These are phyloP conservation scores for Botrylloides violaceus DNA, from an alignment of 23 tunicate genomes.

Conservation along the genomic window DNA sequence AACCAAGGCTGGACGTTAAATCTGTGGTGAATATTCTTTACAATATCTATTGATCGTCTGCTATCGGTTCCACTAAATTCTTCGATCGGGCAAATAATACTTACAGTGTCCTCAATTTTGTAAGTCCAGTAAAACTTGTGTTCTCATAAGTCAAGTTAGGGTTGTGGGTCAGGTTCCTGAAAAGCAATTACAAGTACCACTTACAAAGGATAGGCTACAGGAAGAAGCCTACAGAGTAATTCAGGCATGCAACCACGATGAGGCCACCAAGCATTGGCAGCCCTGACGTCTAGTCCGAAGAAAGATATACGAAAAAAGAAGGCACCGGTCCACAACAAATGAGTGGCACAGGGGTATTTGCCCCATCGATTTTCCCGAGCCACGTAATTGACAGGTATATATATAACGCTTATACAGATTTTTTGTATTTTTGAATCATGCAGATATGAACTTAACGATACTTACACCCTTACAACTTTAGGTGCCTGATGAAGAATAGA, in stretches of 20 bases:
- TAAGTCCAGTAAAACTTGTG: constrained; percentile 21
- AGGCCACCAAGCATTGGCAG: too few relatives aligned
- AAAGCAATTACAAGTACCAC: background rate
- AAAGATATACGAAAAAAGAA: too few relatives aligned
- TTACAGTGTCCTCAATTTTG: constrained; percentile 11
- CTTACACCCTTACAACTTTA: constrained; percentile 8
- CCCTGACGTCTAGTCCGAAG: too few relatives aligned
- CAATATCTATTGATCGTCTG: too few relatives aligned
- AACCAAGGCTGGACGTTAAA: too few relatives aligned
- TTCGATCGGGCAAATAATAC: too few relatives aligned
- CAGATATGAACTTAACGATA: background rate
- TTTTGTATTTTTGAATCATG: background rate
- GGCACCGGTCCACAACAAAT: too few relatives aligned
- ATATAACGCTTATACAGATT: background rate
- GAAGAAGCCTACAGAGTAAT: background rate
- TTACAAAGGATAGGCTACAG: background rate
- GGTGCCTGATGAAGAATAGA: background rate
- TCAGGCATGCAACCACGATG: background rate
- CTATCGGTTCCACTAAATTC: too few relatives aligned
- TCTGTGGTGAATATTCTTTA: too few relatives aligned
- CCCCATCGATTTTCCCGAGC: too few relatives aligned
- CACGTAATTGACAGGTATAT: background rate
- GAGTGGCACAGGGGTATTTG: too few relatives aligned
- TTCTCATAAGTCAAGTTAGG: constrained; percentile 17
- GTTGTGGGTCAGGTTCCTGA: constrained; percentile 23